Evolutionary conservation across 2,888 invertebrate species (phyloP), one percentile per base, ranked within the genome.

Genomic region (Thysanoteuthis rhombus): DNA sequence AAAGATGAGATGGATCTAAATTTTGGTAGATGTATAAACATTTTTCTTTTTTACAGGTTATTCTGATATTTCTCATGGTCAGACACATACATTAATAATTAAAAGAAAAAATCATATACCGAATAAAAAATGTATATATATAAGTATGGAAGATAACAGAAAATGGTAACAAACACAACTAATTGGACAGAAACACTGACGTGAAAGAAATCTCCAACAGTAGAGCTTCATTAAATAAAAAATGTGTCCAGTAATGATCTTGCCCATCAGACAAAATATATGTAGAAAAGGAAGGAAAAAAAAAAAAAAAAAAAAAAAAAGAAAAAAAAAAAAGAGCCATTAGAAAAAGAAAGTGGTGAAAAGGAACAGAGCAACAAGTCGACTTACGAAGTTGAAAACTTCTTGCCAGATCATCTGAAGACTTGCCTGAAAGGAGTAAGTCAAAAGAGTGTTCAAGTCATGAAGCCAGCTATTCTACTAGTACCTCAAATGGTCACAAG

Each of bases 381-480:
- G 75, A 75, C 75, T 75, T 75, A 75, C 75, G 75, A 75, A 75
- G 75, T 75, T 75, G 75, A 75, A 75, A 75, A 75, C 75, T 75
- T 75, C 75, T 75, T 16, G 75, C 75, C 75, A 75, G 75, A 75
- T 75, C 75, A 75, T 75, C 75, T 75, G 75, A 75, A 75, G 75
- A 75, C 75, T 75, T 75, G 75, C 75, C 75, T 75, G 75, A 75
- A 75, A 75, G 75, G 75, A 75, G 75, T 10, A 75, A 75, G 75
- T n/a, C 75, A 75, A 58, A 58, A n/a, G n/a, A 36, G n/a, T n/a
- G n/a, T 75, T 75, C 75, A 75, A 75, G n/a, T n/a, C n/a, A 52
- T 75, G 12, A n/a, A n/a, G 16, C 75, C 36, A 52, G 52, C 75
- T n/a, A 75, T n/a, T 36, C 75, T 75, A n/a, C n/a, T 1, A 36